Percentiles rank a stretch among this genome's conserved stretches.
Conservation (phyloP, 2,113 vertebrate genomes). For the Gymnarchus niloticus region DNA sequence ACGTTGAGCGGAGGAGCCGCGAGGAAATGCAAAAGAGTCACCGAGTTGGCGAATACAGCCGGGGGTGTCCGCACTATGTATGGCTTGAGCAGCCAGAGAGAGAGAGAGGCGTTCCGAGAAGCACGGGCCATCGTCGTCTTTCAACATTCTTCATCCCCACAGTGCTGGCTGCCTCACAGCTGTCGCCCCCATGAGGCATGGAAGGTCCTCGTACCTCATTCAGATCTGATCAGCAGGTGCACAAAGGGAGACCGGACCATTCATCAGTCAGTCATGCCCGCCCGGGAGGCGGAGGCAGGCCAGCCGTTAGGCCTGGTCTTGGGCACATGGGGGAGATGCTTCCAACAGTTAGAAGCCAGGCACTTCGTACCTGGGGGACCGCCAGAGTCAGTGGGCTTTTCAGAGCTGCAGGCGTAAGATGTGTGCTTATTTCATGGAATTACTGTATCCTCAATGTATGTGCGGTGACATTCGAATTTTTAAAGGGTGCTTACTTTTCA, state of each 20-base stretch:
- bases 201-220: constrained; percentile 7
- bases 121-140: background rate
- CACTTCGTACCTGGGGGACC: background rate
- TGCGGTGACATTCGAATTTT: background rate
- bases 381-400: background rate
- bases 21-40: background rate
- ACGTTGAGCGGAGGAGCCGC: background rate
- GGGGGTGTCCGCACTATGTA: too few species aligned
- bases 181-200: background rate
- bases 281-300: background rate
- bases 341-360: too few species aligned
- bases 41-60: too few species aligned
- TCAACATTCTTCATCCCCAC: background rate
- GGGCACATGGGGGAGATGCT: background rate
- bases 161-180: constrained; percentile 1
- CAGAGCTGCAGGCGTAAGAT: background rate
- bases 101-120: background rate
- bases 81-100: too few species aligned
- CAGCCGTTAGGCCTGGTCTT: background rate
- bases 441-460: background rate
- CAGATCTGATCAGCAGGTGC: background rate
- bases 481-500: background rate
- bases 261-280: background rate
- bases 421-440: background rate
- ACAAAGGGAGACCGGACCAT: background rate